Evolutionary conservation across 2,888 invertebrate genomes (phyloP), one percentile per base, ranked within the genome.

Genomic region (Tetragonula carbonaria): DNA sequence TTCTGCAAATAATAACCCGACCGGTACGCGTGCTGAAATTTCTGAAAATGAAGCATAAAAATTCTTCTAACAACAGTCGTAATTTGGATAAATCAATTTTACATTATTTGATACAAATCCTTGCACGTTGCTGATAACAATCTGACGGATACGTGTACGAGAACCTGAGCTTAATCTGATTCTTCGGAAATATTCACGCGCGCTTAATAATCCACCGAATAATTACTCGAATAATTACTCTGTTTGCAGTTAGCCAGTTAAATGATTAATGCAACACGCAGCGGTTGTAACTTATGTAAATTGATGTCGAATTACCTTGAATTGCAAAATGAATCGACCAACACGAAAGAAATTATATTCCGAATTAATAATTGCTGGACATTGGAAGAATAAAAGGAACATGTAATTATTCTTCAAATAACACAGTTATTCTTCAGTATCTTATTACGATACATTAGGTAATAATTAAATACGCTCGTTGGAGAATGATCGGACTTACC

Each of bases 401-500:
- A 8, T 28, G 8, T 8, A 11, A 45, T 45, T 45, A 45, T 45
- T 45, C 45, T 45, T 45, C 8, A 45, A 45, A 45, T 45, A 45
- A 45, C 38, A 6, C 8, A 6, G 23, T 23, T 23, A 23, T 23
- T 23, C 23, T 23, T 23, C 23, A 23, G 6, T 38, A 38, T 38
- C 38, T 45, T 8, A 8, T 38, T 38, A 38, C 8, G 38, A 38
- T 8, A 45, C 45, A 45, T 8, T 65, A 28, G 2, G 2, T 5
- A 2, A 33, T 33, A 21, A 38, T 28, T 21, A 33, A 45, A 53
- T 18, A 70, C 21, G n/a, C 18, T 57, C 3, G 4, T 57, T 18
- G 3, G 5, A 11, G 33, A 33, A 33, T 28, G 74, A 62, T 63
- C 38, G 81, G 83, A 96, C 97, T 97, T 95, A 98, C 98, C 97